phyloP scores from a whole-genome alignment of 2,888 invertebrate species.

The Xylota segnis region DNA sequence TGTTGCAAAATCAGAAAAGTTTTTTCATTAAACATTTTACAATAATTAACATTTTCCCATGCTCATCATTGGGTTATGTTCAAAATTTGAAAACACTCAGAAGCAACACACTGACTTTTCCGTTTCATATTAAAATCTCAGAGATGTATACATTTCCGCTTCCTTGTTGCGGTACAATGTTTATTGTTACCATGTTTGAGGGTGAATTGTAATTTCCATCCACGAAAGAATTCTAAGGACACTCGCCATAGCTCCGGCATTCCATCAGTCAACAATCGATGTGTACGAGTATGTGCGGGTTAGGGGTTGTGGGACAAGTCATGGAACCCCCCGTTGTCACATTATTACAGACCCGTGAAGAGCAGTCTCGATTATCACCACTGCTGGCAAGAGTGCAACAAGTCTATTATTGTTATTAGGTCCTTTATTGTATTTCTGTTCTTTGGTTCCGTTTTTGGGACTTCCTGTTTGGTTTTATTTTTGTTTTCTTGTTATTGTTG shows the following conservation, averaged over 20 bases:
- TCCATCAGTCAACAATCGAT: not conserved
- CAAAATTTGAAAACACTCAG: not conserved
- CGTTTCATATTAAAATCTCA: not conserved
- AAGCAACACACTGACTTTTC: not conserved
- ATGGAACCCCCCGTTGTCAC: constrained; percentile 21
- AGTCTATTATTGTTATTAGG: constrained; percentile 51
- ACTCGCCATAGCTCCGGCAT: not conserved
- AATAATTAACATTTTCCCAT: constrained; percentile 47
- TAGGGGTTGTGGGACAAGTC: not conserved
- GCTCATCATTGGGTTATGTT: not conserved
- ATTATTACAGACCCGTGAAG: constrained; percentile 12
- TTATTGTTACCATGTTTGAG: not conserved
- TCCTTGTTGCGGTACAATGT: not conserved
- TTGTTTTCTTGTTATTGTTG: not conserved
- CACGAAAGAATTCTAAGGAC: not conserved
- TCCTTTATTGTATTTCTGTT: constrained; percentile 24
- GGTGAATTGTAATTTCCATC: not conserved
- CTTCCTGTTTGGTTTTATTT: not conserved
- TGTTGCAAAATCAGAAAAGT: constrained; percentile 13
- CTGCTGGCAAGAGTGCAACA: constrained; percentile 50
- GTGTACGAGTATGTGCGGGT: not conserved
- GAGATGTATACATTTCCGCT: constrained; percentile 1
- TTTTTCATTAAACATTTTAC: constrained; percentile 49
- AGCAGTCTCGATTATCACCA: not conserved
- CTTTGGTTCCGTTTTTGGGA: constrained; percentile 19